Base-by-base conservation (phyloP, 2,888 invertebrate species). In the Chymomyza procnemis region DNA sequence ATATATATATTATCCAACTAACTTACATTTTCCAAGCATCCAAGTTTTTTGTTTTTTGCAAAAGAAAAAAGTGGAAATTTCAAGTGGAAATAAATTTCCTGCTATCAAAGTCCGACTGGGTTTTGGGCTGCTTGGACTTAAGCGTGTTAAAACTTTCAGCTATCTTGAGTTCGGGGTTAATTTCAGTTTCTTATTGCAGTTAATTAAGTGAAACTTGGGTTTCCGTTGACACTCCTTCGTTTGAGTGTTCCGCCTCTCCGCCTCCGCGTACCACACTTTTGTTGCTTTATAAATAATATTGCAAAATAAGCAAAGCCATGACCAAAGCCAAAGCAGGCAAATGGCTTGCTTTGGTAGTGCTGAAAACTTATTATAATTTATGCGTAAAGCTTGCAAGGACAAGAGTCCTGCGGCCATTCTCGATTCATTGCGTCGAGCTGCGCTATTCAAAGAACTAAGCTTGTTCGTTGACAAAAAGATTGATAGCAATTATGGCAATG, bases 101-200 rank as follows among this genome's bases (percentile, higher is more conserved):
- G 34, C 34, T 41, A 9, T 41, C 34, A 41, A n/a, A 12, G 2
- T 41, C 34, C 34, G 34, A 41, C 34, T 41, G 34, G 34, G 34
- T 12, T 41, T 12, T 4, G n/a, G n/a, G n/a, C n/a, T n/a, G 34
- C 34, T 12, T 9, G 12, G 12, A n/a, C 34, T 41, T 12, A 41
- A 41, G 34, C 34, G 12, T 3, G 12, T 12, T 41, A 12, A 41
- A 41, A 41, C 34, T 41, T 41, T 41, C n/a, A 16, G 26, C 16
- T 41, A 41, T 14, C 30, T 55, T 55, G 58, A 47, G 67, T 59
- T 63, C 64, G 70, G 76, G 82, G 74, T 80, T 80, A 61, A 79
- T 86, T 85, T 73, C 73, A 81, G 85, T 78, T 78, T 85, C 80
- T 85, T 79, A 82, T 85, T 87, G 87, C 85, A 85, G 69, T 80